phyloP scores from a whole-genome alignment of 2,113 vertebrate genomes.

The Leucosticte australis region DNA sequence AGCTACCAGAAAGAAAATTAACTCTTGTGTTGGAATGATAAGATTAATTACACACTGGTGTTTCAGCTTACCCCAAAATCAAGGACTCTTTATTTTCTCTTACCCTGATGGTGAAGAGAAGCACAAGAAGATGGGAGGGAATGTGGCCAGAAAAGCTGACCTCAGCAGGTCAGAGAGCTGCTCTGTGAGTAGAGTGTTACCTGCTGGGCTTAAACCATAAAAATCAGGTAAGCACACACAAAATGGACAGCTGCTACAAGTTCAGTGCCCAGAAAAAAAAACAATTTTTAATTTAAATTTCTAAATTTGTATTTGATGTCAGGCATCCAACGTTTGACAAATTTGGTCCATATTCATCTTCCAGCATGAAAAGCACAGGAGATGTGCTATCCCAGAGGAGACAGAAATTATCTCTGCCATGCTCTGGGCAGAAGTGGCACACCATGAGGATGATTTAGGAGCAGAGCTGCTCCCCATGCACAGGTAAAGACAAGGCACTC shows the following conservation, averaged over 20 bases:
- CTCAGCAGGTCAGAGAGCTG: not conserved
- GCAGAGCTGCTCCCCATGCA: not conserved
- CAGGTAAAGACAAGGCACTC: not conserved
- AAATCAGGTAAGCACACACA: not conserved
- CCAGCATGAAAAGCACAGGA: not conserved
- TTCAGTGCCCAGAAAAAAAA: not conserved
- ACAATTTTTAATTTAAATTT: not conserved
- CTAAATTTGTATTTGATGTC: not conserved
- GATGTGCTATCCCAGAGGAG: fast-evolving
- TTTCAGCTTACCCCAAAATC: not conserved
- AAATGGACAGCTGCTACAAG: not conserved
- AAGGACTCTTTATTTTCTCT: not conserved
- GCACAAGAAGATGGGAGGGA: not conserved
- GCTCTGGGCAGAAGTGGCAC: not conserved
- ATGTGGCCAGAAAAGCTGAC: not conserved
- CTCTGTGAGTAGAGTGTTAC: not conserved
- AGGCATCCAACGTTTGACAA: fast-evolving
- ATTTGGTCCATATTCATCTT: not conserved
- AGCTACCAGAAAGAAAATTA: not conserved
- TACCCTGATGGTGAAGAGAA: not conserved
- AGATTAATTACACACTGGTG: not conserved
- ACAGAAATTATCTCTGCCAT: not conserved
- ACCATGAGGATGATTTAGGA: not conserved
- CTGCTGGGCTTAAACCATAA: not conserved
- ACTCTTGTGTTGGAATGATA: not conserved